Evolutionary conservation across 2,888 invertebrate genomes (phyloP).

Genomic region (Mystacides longicornis): DNA sequence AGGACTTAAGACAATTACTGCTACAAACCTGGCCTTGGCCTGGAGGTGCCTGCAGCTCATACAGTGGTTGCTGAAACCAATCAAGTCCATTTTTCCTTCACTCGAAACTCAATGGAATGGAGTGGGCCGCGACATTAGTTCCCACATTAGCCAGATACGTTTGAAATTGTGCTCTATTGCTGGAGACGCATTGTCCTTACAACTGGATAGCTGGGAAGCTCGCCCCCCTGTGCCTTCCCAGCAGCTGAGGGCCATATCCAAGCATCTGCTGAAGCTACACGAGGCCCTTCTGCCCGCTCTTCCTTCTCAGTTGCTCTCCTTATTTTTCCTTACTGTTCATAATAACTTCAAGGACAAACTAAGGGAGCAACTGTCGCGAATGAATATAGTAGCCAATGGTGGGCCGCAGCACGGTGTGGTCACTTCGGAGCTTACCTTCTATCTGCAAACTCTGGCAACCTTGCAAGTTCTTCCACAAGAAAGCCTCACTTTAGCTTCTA

Average conservation of each 20-base stretch:
- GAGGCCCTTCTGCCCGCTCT: constrained; percentile 84
- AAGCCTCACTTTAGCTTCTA: constrained; percentile 65
- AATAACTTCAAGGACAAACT: constrained; percentile 81
- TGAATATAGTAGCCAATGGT: constrained; percentile 92
- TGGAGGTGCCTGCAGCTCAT: constrained; percentile 77
- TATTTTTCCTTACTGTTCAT: constrained; percentile 71
- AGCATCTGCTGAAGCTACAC: constrained; percentile 83
- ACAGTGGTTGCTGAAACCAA: constrained; percentile 68
- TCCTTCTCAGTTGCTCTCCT: constrained; percentile 69
- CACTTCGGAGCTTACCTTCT: constrained; percentile 87
- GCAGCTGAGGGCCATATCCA: constrained; percentile 77
- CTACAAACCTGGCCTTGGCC: constrained; percentile 83
- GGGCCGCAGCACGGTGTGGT: constrained; percentile 94
- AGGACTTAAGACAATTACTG: constrained; percentile 90
- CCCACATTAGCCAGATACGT: constrained; percentile 89
- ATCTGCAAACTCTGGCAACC: constrained; percentile 77
- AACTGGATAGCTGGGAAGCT: constrained; percentile 85
- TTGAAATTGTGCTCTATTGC: constrained; percentile 88
- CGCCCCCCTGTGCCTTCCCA: constrained; percentile 92
- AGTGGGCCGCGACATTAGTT: constrained; percentile 71
- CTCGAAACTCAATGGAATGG: constrained; percentile 54
- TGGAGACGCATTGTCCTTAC: constrained; percentile 72
- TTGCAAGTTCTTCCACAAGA: constrained; percentile 68
- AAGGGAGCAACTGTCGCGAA: constrained; percentile 71
- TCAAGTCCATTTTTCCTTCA: constrained; percentile 57